A percentile compares a stretch with the other conserved stretches of the same genome.
Evolutionary conservation across 2,113 vertebrate species (phyloP).

Genomic region (Oxyruncus cristatus): DNA sequence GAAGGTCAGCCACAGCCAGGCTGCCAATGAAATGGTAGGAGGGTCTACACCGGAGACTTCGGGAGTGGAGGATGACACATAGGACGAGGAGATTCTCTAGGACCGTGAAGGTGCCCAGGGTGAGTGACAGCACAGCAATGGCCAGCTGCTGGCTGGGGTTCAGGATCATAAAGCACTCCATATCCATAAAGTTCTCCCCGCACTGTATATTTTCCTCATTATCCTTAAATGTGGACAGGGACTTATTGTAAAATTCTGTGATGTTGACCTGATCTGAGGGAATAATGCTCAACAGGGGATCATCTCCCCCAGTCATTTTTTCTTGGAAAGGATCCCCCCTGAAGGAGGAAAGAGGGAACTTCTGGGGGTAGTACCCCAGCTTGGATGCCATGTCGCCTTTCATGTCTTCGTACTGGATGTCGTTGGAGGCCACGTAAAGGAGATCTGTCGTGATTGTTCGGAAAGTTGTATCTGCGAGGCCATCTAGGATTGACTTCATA

Average conservation of each 20-base stretch:
- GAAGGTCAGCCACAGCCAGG: slow-evolving; percentile 93
- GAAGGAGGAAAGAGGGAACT: slow-evolving; percentile 90
- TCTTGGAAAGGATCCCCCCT: slow-evolving; percentile 89
- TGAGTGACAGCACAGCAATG: slow-evolving; percentile 91
- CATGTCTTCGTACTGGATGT: slow-evolving; percentile 91
- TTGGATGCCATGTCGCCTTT: slow-evolving; percentile 87
- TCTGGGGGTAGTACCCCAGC: slow-evolving; percentile 87
- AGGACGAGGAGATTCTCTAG: slow-evolving; percentile 95
- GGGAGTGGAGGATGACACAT: slow-evolving; percentile 93
- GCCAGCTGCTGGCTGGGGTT: slow-evolving; percentile 96
- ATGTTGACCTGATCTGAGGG: slow-evolving; percentile 88
- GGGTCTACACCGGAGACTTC: slow-evolving; percentile 92
- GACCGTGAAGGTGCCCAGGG: slow-evolving; percentile 95
- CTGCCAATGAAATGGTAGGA: slow-evolving; percentile 99
- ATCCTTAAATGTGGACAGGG: slow-evolving; percentile 80
- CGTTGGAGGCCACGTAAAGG: slow-evolving; percentile 90
- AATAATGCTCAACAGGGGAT: slow-evolving; percentile 81
- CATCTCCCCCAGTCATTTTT: slow-evolving; percentile 89
- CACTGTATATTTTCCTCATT: slow-evolving; percentile 89
- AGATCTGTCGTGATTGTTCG: slow-evolving; percentile 97
- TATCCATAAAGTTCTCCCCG: slow-evolving; percentile 99
- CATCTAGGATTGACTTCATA: slow-evolving; percentile 97
- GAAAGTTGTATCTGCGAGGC: slow-evolving; percentile 96
- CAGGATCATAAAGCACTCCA: slow-evolving; percentile 99
- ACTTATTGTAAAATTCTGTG: slow-evolving; percentile 91